These are phyloP conservation scores for Corythoichthys intestinalis DNA, from an alignment of 2,113 vertebrate genomes.

Conservation along the genomic window DNA sequence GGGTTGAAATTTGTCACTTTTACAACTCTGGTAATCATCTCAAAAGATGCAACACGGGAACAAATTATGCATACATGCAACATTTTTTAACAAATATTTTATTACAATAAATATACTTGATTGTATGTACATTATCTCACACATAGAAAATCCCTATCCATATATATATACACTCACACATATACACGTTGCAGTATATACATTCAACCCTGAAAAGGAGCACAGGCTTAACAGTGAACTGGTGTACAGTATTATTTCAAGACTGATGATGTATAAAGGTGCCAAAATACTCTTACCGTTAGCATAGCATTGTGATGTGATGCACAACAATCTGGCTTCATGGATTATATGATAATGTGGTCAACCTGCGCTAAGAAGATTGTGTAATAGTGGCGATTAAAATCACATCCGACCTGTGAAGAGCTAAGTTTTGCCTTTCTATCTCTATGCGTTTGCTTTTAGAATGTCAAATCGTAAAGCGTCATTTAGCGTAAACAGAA, in stretches of 20 bases:
- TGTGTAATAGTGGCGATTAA: constrained; percentile 26
- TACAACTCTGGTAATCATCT: constrained; percentile 1
- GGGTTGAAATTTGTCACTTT: not conserved
- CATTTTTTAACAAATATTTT: constrained; percentile 45
- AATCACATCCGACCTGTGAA: constrained; percentile 20
- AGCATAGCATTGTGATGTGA: constrained; percentile 23
- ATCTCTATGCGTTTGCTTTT: not conserved
- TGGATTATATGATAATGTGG: constrained; percentile 9
- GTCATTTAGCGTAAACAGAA: constrained; percentile 32
- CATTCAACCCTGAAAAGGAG: constrained; percentile 55
- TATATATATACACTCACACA: not conserved
- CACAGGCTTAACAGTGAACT: constrained; percentile 38
- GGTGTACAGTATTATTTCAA: constrained; percentile 33
- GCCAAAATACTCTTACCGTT: constrained; percentile 23
- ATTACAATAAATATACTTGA: constrained; percentile 75
- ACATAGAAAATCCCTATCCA: constrained; percentile 57
- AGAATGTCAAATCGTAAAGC: constrained; percentile 30
- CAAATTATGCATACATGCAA: not conserved
- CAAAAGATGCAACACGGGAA: not conserved
- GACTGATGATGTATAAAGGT: constrained; percentile 26
- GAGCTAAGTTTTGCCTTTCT: constrained; percentile 10
- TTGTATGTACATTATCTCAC: constrained; percentile 70
- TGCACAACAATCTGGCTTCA: constrained; percentile 26
- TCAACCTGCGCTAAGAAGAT: constrained; percentile 26
- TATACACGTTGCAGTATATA: constrained; percentile 39